phyloP scores from a whole-genome alignment of 2,113 vertebrate species.

The Maylandia zebra region DNA sequence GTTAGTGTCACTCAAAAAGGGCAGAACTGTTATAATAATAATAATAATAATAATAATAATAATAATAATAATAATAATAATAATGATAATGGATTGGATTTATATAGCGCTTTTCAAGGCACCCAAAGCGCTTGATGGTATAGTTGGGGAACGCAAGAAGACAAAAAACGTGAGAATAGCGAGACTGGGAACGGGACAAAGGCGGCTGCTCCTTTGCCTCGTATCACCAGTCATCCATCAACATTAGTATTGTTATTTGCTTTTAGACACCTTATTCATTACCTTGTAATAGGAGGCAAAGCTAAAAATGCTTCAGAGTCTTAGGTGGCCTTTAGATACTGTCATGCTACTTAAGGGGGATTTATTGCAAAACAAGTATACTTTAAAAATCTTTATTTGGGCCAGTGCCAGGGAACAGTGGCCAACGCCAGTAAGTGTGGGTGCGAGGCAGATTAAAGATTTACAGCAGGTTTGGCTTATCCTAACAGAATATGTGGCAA shows the following conservation, averaged over 20 bases:
- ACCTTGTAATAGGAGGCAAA: conserved; percentile 5
- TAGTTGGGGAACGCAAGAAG: background rate
- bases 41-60: background rate
- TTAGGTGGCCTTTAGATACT: conserved; percentile 58
- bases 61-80: background rate
- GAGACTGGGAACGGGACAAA: conserved; percentile 35
- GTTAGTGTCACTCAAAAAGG: conserved; percentile 8
- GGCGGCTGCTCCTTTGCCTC: conserved; percentile 2
- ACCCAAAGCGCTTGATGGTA: background rate
- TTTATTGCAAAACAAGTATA: conserved; percentile 58
- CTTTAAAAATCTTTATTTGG: conserved; percentile 56
- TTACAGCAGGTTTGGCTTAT: background rate
- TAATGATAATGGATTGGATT: background rate
- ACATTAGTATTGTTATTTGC: conserved; percentile 51
- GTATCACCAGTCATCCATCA: conserved; percentile 56
- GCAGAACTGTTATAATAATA: background rate
- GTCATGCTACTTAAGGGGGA: conserved; percentile 53
- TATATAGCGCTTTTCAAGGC: background rate
- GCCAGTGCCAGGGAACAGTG: conserved; percentile 26
- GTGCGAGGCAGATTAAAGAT: background rate
- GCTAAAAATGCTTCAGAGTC: conserved; percentile 21
- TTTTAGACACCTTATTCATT: conserved; percentile 52
- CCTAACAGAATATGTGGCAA: background rate
- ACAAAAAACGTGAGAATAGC: background rate
- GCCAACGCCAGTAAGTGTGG: background rate